A percentile compares a stretch with the other conserved stretches of the same genome.
Conservation (phyloP, 2,888 invertebrate genomes). For the Protodeltote pygarga region DNA sequence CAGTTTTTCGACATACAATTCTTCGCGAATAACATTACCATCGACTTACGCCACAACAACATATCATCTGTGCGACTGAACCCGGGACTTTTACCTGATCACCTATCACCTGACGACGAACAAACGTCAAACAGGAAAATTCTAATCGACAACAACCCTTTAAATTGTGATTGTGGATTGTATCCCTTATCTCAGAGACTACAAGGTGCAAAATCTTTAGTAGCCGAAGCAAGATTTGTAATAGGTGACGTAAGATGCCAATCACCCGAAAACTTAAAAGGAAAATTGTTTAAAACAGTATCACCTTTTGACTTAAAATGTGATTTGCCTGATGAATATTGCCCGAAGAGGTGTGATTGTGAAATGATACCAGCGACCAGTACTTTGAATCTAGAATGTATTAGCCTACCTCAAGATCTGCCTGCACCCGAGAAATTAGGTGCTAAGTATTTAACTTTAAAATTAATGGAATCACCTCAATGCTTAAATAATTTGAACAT, state of each 20-base stretch:
- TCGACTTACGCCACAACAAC: constrained; percentile 54
- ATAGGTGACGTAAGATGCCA: constrained; percentile 18
- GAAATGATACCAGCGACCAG: background rate
- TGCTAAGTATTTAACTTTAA: background rate
- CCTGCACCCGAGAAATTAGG: background rate
- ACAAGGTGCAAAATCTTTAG: rapidly evolving
- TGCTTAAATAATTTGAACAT: constrained; percentile 1
- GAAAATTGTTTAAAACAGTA: background rate
- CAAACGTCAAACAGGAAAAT: constrained; percentile 22
- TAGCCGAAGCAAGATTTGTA: constrained; percentile 4
- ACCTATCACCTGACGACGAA: background rate
- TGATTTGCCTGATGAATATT: background rate
- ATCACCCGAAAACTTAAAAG: constrained; percentile 13
- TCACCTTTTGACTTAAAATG: constrained; percentile 8
- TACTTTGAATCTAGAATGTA: constrained; percentile 15
- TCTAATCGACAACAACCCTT: constrained; percentile 56
- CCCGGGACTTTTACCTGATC: background rate
- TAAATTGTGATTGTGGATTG: constrained; percentile 58
- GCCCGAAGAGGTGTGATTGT: constrained; percentile 9
- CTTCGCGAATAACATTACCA: background rate
- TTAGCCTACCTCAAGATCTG: constrained; percentile 1
- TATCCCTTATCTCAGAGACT: constrained; percentile 36
- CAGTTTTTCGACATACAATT: constrained; percentile 27
- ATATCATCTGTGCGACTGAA: constrained; percentile 38
- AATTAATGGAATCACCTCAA: background rate